Evolutionary conservation across 2,113 vertebrate species (phyloP).

Genomic region (Sylvia atricapilla): DNA sequence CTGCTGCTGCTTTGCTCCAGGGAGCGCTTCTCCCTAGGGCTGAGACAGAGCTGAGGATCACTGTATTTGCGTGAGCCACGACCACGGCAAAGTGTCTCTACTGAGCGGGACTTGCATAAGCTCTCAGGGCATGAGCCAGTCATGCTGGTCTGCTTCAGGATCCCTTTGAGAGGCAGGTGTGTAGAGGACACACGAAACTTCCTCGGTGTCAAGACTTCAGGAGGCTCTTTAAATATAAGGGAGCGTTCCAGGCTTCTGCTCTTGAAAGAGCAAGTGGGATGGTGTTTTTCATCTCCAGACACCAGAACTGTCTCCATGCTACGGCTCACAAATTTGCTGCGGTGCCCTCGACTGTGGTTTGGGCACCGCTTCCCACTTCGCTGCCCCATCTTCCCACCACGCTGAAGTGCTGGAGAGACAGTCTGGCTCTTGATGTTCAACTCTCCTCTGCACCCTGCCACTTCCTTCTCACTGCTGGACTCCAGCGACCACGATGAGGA

Average conservation of each 20-base stretch:
- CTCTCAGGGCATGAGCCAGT: constrained; percentile 34
- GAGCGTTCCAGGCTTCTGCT: constrained; percentile 73
- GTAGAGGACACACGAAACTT: constrained; percentile 21
- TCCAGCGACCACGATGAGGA: constrained; percentile 57
- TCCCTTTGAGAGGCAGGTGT: constrained; percentile 74
- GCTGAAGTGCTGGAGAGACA: background rate
- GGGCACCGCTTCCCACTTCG: constrained; percentile 20
- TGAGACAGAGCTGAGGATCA: constrained; percentile 36
- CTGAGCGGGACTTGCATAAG: constrained; percentile 74
- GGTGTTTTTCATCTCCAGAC: constrained; percentile 34
- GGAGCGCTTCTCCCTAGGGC: background rate
- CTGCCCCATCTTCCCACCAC: constrained; percentile 41
- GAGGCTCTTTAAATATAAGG: constrained; percentile 75
- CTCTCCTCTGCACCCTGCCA: constrained; percentile 41
- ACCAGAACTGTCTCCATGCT: constrained; percentile 67
- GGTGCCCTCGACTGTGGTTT: background rate
- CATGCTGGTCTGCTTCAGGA: constrained; percentile 76
- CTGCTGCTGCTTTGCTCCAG: constrained; percentile 25
- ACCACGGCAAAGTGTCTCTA: constrained; percentile 61
- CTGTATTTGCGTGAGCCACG: constrained; percentile 1
- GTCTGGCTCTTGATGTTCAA: constrained; percentile 36
- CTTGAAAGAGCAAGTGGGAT: constrained; percentile 48
- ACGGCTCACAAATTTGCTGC: constrained; percentile 55
- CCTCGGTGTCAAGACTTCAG: constrained; percentile 70
- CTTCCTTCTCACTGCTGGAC: constrained; percentile 76